A percentile compares a stretch with the other conserved stretches of the same genome.
Evolutionary conservation across 2,888 invertebrate genomes (phyloP).

Genomic region (Rhamnusium bicolor): DNA sequence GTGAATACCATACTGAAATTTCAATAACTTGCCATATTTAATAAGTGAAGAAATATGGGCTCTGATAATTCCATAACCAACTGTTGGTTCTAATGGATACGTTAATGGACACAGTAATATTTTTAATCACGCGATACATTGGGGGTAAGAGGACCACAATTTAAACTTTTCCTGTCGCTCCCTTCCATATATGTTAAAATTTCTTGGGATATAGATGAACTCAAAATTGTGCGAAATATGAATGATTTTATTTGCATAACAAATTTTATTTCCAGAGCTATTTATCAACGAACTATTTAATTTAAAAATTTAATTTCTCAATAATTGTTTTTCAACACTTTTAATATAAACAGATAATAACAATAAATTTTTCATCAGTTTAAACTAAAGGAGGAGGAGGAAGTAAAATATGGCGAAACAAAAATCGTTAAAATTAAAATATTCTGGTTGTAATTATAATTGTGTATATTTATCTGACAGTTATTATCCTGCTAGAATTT

Average conservation of each 20-base stretch:
- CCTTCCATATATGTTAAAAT: background rate
- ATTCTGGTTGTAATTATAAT: slow-evolving; percentile 35
- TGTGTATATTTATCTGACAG: slow-evolving; percentile 36
- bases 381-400: background rate
- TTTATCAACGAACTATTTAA: background rate
- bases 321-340: background rate
- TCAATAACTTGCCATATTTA: no score
- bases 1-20: no score
- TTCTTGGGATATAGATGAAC: background rate
- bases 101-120: background rate
- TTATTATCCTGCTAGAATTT: slow-evolving; percentile 41
- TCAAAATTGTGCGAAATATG: background rate
- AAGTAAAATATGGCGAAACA: slow-evolving; percentile 10
- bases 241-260: background rate
- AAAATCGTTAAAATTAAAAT: slow-evolving; percentile 26
- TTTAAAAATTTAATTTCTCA: background rate
- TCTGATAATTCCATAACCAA: no score
- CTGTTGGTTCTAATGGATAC: no score
- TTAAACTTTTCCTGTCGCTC: no score
- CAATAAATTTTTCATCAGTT: slow-evolving; percentile 11
- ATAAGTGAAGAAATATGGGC: no score
- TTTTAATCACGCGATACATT: background rate
- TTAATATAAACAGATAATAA: background rate
- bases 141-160: no score
- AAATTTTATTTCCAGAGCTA: background rate